Evolutionary conservation across 1,140 invertebrate species (phyloP).

Genomic region (Drosophila kikkawai): DNA sequence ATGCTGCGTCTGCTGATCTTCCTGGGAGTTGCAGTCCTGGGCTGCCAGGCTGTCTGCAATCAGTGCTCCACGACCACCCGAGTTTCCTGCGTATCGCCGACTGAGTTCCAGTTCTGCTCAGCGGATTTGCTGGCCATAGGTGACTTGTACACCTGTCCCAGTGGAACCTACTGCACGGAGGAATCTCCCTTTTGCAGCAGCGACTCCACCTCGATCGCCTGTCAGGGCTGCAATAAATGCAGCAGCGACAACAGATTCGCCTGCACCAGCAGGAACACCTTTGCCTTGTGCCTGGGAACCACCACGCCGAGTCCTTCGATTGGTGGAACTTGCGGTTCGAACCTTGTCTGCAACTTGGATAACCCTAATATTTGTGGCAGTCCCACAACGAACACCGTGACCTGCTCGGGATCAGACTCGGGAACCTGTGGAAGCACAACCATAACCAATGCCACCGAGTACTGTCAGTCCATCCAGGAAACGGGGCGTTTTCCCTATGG

Average conservation of each 20-base stretch:
- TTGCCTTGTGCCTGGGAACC: slow-evolving; percentile 46
- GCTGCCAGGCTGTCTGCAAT: slow-evolving; percentile 45
- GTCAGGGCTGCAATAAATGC: slow-evolving; percentile 28
- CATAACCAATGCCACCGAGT: slow-evolving; percentile 29
- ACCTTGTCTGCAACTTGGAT: slow-evolving; percentile 29
- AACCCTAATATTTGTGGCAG: slow-evolving; percentile 35
- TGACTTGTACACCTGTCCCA: slow-evolving; percentile 17
- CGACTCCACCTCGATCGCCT: neutral
- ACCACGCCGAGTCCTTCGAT: slow-evolving; percentile 13
- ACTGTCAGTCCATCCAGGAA: slow-evolving; percentile 19
- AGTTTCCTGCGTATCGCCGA: slow-evolving; percentile 39
- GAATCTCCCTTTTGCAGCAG: slow-evolving; percentile 2
- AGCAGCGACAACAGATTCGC: slow-evolving; percentile 7
- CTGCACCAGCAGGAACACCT: slow-evolving; percentile 37
- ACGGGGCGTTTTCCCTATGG: slow-evolving; percentile 58
- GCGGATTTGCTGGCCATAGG: slow-evolving; percentile 5
- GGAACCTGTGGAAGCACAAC: neutral
- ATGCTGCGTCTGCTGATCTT: slow-evolving; percentile 43
- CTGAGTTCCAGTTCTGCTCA: slow-evolving; percentile 47
- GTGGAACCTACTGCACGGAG: slow-evolving; percentile 6
- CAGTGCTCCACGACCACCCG: slow-evolving; percentile 1
- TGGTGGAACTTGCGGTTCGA: slow-evolving; percentile 33
- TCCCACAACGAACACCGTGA: slow-evolving; percentile 2
- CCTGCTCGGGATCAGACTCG: slow-evolving; percentile 5
- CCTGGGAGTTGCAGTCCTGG: slow-evolving; percentile 25